Evolutionary conservation across 92 coral and sea anemone genomes (phyloP).

Genomic region (Blastomussa wellsi): DNA sequence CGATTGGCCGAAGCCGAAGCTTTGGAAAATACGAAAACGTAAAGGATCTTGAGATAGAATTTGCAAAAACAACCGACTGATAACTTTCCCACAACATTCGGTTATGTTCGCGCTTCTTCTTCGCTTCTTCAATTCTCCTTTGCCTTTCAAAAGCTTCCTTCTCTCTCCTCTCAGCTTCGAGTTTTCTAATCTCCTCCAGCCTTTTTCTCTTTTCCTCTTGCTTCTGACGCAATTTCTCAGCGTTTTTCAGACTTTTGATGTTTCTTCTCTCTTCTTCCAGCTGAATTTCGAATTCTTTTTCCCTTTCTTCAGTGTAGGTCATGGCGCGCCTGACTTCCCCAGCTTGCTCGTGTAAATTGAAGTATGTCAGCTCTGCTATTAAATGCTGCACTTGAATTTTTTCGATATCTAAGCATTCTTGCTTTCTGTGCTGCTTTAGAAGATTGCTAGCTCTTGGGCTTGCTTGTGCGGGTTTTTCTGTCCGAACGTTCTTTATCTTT

Average conservation of each 20-base stretch:
- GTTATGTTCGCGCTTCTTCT: slow-evolving; percentile 55
- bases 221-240: slow-evolving; percentile 37
- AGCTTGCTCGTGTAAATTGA: slow-evolving; percentile 65
- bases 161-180: slow-evolving; percentile 49
- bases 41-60: slow-evolving; percentile 57
- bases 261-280: slow-evolving; percentile 44
- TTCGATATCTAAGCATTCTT: slow-evolving; percentile 44
- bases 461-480: not conserved
- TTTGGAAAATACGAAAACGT: slow-evolving; percentile 77
- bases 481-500: not conserved
- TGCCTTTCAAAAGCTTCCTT: slow-evolving; percentile 48
- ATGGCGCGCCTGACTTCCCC: slow-evolving; percentile 41
- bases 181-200: slow-evolving; percentile 60
- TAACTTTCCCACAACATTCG: slow-evolving; percentile 56
- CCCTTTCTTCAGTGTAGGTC: slow-evolving; percentile 43
- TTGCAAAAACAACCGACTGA: slow-evolving; percentile 43
- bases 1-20: slow-evolving; percentile 11
- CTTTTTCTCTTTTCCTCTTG: slow-evolving; percentile 57
- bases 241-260: slow-evolving; percentile 25
- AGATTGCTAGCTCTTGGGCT: not conserved
- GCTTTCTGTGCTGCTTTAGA: slow-evolving; percentile 26
- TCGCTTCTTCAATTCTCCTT: slow-evolving; percentile 53
- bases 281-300: slow-evolving; percentile 42
- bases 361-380: slow-evolving; percentile 51
- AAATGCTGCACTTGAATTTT: slow-evolving; percentile 57